These are phyloP conservation scores for Rhagonycha fulva DNA, from an alignment of 2,888 invertebrate genomes.

Conservation along the genomic window DNA sequence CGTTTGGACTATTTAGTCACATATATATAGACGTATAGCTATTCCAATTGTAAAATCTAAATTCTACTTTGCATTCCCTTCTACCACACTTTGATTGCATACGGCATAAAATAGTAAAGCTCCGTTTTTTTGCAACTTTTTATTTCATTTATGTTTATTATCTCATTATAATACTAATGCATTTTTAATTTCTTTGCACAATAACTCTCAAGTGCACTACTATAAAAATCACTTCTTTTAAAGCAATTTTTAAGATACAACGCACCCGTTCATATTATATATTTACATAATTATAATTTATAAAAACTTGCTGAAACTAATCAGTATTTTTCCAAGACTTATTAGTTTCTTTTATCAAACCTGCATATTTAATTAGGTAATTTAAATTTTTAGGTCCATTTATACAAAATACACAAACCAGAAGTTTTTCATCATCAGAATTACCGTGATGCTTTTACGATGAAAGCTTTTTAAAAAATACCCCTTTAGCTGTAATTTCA, in stretches of 20 bases:
- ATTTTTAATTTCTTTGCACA: background rate
- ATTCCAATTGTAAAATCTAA: constrained; percentile 56
- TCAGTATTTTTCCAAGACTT: background rate
- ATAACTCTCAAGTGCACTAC: background rate
- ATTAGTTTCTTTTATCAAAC: background rate
- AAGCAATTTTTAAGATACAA: background rate
- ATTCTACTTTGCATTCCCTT: constrained; percentile 56
- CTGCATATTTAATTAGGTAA: background rate
- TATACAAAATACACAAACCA: background rate
- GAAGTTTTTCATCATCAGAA: background rate
- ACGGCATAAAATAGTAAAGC: constrained; percentile 31
- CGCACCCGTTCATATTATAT: background rate
- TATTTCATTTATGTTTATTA: background rate
- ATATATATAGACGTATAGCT: constrained; percentile 54
- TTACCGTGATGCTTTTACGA: too few relatives aligned
- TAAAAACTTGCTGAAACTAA: background rate
- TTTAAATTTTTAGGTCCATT: background rate
- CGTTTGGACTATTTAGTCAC: constrained; percentile 50
- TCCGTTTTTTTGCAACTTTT: constrained; percentile 17
- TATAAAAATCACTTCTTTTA: background rate
- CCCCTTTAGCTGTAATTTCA: background rate
- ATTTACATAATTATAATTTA: background rate
- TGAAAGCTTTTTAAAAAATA: too few relatives aligned
- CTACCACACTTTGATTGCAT: constrained; percentile 44
- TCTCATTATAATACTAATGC: background rate